These are phyloP conservation scores for Drosophila obscura DNA, from an alignment of 1,140 invertebrate species.

Conservation along the genomic window DNA sequence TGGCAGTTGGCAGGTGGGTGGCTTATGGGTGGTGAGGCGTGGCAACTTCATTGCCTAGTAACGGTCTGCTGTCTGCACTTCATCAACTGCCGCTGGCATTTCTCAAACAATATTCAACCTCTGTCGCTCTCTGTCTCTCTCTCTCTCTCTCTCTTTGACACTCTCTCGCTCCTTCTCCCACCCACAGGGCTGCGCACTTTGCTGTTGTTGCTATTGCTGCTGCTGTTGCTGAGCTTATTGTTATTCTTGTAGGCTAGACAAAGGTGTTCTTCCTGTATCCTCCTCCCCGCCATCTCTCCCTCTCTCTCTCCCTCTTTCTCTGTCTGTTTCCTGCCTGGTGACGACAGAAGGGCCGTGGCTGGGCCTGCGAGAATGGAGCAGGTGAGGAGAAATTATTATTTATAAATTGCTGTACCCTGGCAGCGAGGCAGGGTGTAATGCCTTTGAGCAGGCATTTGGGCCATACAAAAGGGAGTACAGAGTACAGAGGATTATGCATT, in stretches of 20 bases:
- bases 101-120: conserved; percentile 6
- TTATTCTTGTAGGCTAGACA: conserved; percentile 13
- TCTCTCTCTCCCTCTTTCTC: background rate
- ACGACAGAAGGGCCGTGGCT: background rate
- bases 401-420: conserved; percentile 14
- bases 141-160: conserved; percentile 9
- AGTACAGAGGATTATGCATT: too few relatives aligned
- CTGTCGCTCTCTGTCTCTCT: conserved; percentile 2
- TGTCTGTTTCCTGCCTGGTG: background rate
- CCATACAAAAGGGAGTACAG: too few relatives aligned
- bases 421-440: too few relatives aligned
- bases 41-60: conserved; percentile 11
- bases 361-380: background rate
- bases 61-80: conserved; percentile 30
- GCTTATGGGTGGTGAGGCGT: background rate
- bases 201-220: background rate
- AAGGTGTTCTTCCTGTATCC: background rate
- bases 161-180: background rate
- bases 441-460: too few relatives aligned
- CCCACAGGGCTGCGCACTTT: conserved; percentile 15
- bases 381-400: conserved; percentile 31
- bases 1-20: too few relatives aligned
- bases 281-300: background rate
- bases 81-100: conserved; percentile 34
- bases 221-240: conserved; percentile 8